These are phyloP conservation scores for Tipula unca DNA, from an alignment of 2,888 invertebrate genomes.

Conservation along the genomic window DNA sequence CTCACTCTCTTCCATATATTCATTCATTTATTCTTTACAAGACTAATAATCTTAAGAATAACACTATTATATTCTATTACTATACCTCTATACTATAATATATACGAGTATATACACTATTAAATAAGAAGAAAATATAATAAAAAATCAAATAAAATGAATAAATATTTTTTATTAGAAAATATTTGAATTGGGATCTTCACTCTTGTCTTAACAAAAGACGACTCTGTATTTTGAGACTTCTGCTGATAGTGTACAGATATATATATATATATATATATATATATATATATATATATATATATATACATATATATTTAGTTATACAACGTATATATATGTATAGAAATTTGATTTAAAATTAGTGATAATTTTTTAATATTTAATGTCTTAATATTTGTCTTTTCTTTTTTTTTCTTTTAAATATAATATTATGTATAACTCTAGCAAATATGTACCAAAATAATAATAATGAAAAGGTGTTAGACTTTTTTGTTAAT, in stretches of 20 bases:
- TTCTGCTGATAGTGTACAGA: background rate
- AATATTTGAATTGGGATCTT: slow-evolving; percentile 8
- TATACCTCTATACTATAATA: too few species aligned
- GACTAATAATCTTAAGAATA: background rate
- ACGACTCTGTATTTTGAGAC: background rate
- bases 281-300: too few species aligned
- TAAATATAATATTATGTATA: background rate
- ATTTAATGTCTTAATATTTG: background rate
- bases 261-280: background rate
- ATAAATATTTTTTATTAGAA: slow-evolving; percentile 14
- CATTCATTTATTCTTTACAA: background rate
- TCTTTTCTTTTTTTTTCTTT: background rate
- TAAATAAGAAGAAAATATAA: background rate
- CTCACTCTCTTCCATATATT: background rate
- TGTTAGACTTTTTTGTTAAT: background rate
- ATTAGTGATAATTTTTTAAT: slow-evolving; percentile 14
- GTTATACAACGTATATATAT: background rate
- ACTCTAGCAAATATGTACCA: background rate
- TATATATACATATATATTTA: too few species aligned
- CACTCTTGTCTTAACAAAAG: background rate
- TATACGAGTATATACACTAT: background rate
- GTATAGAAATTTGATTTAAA: background rate
- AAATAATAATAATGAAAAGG: background rate
- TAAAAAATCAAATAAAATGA: background rate
- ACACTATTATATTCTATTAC: background rate